Evolutionary conservation across 1,140 invertebrate genomes (phyloP), one percentile per base, ranked within the genome.

Genomic region (Ceratina calcarata): DNA sequence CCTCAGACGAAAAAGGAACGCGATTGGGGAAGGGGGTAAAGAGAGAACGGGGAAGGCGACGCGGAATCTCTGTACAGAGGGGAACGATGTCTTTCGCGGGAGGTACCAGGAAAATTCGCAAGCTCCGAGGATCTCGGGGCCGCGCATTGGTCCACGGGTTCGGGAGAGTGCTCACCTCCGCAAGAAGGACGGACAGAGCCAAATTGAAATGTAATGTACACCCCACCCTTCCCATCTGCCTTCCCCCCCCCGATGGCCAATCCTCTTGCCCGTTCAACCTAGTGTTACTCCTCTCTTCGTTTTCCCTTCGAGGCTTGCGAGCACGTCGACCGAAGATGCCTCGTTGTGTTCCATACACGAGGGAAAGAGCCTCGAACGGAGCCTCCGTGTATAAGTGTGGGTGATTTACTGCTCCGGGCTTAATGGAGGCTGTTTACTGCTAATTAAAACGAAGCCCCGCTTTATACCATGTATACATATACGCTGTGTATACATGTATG

Each of bases 351-450:
- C 45, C 76, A 37, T 12, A 13, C 27, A 57, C 55, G 55, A n/a
- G 66, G 71, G 71, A 53, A 68, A 57, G 77, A 73, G 60, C 8
- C 55, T 49, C 24, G 12, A 0, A 0, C 45, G 67, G 64, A 68
- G 61, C 75, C 67, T 72, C 81, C 84, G 67, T 45, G 37, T 87
- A 84, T 89, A 91, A 91, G 89, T 89, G 87, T 86, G 86, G 85
- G 86, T 92, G 89, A 92, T 92, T 91, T 91, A 91, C 90, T 82
- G 88, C 89, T 87, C 73, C 83, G 79, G 84, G 88, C 88, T 91
- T 91, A 91, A 91, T 91, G 89, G 90, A 88, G 86, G 85, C 90
- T 90, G 89, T 91, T 92, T 91, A 91, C 90, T 91, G 91, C 91
- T 92, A 92, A 92, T 92, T 92, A 92, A 92, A 91, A 91, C 87